A percentile compares a stretch with the other conserved stretches of the same genome.
Conservation (phyloP, 2,888 invertebrate genomes). For the Dicyrtomina minuta region DNA sequence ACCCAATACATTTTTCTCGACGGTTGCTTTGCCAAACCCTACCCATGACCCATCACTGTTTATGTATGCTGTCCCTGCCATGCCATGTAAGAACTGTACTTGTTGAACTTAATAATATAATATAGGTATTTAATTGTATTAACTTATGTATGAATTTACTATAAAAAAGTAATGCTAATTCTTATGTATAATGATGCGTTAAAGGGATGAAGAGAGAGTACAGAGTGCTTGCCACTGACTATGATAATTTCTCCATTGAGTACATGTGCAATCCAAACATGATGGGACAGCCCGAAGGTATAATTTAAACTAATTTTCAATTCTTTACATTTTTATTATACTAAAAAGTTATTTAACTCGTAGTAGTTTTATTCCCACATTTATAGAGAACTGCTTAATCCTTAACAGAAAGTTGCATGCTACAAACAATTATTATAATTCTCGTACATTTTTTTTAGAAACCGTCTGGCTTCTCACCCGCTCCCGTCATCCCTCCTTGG, state of each 20-base stretch:
- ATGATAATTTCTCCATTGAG: conserved; percentile 54
- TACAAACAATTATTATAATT: background rate
- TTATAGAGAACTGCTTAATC: background rate
- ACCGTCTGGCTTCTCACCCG: conserved; percentile 68
- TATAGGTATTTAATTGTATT: background rate
- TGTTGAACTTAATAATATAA: background rate
- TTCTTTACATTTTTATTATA: background rate
- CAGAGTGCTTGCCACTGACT: conserved; percentile 54
- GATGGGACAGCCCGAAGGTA: conserved; percentile 52
- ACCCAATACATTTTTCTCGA: conserved; percentile 42
- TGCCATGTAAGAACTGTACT: conserved; percentile 43
- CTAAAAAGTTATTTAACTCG: background rate
- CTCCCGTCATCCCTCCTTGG: conserved; percentile 62
- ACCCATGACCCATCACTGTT: conserved; percentile 38
- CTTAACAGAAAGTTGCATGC: background rate
- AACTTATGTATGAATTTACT: background rate
- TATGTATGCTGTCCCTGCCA: conserved; percentile 40
- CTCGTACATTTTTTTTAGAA: conserved; percentile 53
- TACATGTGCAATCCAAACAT: conserved; percentile 54
- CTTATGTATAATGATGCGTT: background rate
- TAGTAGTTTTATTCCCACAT: background rate
- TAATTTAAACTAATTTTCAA: conserved; percentile 4
- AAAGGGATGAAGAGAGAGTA: conserved; percentile 54
- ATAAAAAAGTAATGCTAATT: background rate
- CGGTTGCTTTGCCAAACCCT: conserved; percentile 36